Base-by-base conservation (phyloP, 2,113 vertebrate species). In the Caranx melampygus region DNA sequence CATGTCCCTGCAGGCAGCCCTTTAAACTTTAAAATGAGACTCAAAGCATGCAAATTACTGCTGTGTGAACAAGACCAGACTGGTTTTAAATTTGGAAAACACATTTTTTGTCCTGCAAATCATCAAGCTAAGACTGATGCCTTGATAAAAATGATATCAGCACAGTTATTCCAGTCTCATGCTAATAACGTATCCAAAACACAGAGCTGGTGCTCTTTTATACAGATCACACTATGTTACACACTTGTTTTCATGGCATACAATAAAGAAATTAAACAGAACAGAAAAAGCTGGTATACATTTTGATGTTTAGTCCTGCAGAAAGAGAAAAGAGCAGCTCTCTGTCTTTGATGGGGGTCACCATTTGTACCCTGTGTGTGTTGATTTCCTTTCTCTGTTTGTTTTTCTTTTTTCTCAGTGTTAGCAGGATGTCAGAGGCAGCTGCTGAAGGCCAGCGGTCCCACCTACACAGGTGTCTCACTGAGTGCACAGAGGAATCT, bases 381-480 rank as follows among this genome's bases (percentile, higher is more conserved):
- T n/a, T 49, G 16, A 76, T 60, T 34, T 61, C 6, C 3, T 65
- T 34, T 72, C 6, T 86, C 26, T 26, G 2, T 18, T 40, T 66
- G 37, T 20, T 21, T 60, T 58, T 2, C 8, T 66, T 1, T 59
- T 20, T 18, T 44, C 4, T 26, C 70, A 95, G 95, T 90, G 49
- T 59, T 95, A 34, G 44, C 86, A 75, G 88, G 90, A 84, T 93
- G 93, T 75, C 92, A 88, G 51, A 88, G 73, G 73, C 87, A 87
- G 72, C 79, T 92, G 54, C 82, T 94, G 63, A 79, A 57, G 8
- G 37, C 83, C 7, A 33, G 72, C 0, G 47, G 63, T 67, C 63
- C 86, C 3, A 20, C 59, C 35, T 61, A 37, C 74, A 34, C 65
- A 0, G 74, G 54, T 2, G 21, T 42, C 9, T 79, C 78, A 2